These are phyloP conservation scores for Liopterus haemorrhoidalis DNA, from an alignment of 2,888 invertebrate genomes.

Conservation along the genomic window DNA sequence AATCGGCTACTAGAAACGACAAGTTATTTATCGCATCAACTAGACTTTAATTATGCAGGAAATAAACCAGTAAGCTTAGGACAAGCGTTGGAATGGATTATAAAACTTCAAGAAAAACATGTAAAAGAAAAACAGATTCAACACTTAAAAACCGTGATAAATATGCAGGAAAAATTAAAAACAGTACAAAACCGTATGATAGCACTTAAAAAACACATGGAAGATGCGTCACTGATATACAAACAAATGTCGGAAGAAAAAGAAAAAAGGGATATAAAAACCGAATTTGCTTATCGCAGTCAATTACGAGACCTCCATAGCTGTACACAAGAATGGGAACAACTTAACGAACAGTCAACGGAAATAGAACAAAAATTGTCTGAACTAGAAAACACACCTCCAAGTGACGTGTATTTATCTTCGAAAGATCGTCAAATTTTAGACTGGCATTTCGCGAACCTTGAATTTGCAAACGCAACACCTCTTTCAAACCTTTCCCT, in stretches of 20 bases:
- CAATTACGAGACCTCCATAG: conserved; percentile 58
- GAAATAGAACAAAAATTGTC: conserved; percentile 79
- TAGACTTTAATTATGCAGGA: conserved; percentile 90
- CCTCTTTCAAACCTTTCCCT: conserved; percentile 87
- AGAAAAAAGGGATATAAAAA: conserved; percentile 56
- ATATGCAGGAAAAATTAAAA: conserved; percentile 80
- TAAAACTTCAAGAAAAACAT: conserved; percentile 92
- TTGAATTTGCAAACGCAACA: conserved; percentile 98
- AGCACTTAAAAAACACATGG: conserved; percentile 56
- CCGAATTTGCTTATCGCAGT: conserved; percentile 63
- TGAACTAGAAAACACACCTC: conserved; percentile 80
- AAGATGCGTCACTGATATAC: conserved; percentile 45
- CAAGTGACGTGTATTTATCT: conserved; percentile 92
- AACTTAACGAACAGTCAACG: conserved; percentile 69
- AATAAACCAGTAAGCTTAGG: conserved; percentile 91
- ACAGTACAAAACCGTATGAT: conserved; percentile 60
- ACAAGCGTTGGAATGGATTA: conserved; percentile 95
- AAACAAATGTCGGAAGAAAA: conserved; percentile 39
- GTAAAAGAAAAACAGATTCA: conserved; percentile 90
- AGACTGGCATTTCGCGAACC: conserved; percentile 98
- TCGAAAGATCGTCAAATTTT: conserved; percentile 92
- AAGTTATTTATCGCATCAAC: conserved; percentile 90
- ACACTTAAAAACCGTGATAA: conserved; percentile 78
- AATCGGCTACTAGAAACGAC: conserved; percentile 93
- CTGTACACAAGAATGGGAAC: conserved; percentile 67